A percentile compares a stretch with the other conserved stretches of the same genome.
Evolutionary conservation across 2,113 vertebrate genomes (phyloP).

Genomic region (Corapipo altera): DNA sequence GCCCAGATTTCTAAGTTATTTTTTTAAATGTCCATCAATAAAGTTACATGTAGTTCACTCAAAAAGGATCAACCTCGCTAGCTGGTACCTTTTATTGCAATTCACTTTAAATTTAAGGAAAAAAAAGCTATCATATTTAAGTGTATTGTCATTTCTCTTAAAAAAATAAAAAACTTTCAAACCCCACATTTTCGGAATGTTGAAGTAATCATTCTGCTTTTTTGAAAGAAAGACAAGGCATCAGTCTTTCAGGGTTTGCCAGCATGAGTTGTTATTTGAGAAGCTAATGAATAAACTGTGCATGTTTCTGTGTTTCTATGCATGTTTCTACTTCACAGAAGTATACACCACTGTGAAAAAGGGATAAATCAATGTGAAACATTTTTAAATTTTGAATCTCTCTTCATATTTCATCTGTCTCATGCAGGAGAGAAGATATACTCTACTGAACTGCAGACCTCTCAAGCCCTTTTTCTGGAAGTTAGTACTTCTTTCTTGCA

Average conservation of each 20-base stretch:
- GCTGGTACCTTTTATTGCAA: not conserved
- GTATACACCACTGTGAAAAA: not conserved
- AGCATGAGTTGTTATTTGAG: not conserved
- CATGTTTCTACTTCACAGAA: slow-evolving; percentile 29
- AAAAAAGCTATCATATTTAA: not conserved
- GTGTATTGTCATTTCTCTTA: not conserved
- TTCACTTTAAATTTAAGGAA: not conserved
- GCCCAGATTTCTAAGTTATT: not conserved
- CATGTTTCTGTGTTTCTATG: not conserved
- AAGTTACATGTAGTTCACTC: not conserved
- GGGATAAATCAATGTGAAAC: not conserved
- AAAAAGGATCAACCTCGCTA: not conserved
- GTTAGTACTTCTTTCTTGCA: not conserved
- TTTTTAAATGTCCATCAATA: not conserved
- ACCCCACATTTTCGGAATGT: not conserved
- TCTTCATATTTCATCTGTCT: not conserved
- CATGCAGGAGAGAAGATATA: not conserved
- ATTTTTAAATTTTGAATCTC: not conserved
- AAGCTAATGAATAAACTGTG: not conserved
- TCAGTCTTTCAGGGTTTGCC: not conserved
- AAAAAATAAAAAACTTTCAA: not conserved
- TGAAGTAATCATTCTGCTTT: not conserved
- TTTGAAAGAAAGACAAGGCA: not conserved
- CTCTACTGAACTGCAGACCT: not conserved
- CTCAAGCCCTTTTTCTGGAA: not conserved